phyloP scores from a whole-genome alignment of 2,797 vertebrate species.

The Mycteria americana region DNA sequence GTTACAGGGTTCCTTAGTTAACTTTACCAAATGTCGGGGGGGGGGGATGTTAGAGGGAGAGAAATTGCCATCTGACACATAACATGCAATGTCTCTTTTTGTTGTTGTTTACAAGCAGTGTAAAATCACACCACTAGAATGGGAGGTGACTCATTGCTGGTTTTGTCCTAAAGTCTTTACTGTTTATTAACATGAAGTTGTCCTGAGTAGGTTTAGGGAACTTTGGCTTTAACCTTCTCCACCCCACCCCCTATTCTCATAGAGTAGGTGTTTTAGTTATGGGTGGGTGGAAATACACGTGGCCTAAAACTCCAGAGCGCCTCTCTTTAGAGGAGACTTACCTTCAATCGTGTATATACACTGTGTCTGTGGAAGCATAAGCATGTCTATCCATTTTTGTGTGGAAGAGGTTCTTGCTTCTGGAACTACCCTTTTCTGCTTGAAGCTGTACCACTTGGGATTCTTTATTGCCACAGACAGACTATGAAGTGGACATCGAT shows the following conservation, averaged over 20 bases:
- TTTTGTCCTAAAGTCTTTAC: not conserved
- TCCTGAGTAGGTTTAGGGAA: not conserved
- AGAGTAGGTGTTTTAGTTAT: not conserved
- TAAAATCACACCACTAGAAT: not conserved
- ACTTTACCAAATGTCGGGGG: not conserved
- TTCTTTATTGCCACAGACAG: not conserved
- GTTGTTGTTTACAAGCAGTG: not conserved
- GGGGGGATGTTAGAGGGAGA: not conserved
- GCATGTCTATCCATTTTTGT: not conserved
- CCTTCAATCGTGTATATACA: not conserved
- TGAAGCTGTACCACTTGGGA: not conserved
- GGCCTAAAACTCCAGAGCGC: not conserved
- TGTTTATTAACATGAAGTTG: not conserved
- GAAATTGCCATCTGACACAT: not conserved
- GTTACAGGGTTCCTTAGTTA: not conserved
- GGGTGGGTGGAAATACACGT: not conserved
- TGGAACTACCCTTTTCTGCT: not conserved
- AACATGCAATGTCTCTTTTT: not conserved
- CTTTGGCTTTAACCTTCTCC: not conserved
- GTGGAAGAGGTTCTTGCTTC: not conserved
- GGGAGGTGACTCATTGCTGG: not conserved
- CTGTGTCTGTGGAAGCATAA: not conserved
- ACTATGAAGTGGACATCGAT: not conserved
- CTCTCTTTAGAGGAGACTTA: not conserved
- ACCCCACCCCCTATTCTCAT: not conserved